Evolutionary conservation across 2,888 invertebrate genomes (phyloP), one percentile per base, ranked within the genome.

Genomic region (Pseudoips prasinana): DNA sequence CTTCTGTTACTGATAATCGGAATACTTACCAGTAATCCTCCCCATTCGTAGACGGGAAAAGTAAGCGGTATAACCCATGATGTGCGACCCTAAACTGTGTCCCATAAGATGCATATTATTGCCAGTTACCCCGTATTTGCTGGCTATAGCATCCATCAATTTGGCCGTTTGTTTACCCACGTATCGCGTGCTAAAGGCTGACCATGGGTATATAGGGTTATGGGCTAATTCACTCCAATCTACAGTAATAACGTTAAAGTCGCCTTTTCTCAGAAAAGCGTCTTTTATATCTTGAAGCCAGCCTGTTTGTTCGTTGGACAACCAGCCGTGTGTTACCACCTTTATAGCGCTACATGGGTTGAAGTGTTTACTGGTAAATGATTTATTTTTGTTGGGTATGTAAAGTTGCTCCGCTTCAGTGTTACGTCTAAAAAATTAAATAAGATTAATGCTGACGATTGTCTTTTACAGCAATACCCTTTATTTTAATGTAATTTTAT

Each of bases 51-150:
- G 48, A 1, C 62, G 50, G 11, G 72, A 47, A 79, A 89, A 80
- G 81, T 87, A 47, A 63, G 91, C 91, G 1, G 91, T 87, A 54
- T 89, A 90, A 2, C 91, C 92, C 88, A 90, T 90, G 3, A 91
- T 87, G 25, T 92, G 92, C 0, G 92, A 91, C 10, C 92, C 92
- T 35, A 92, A 71, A 55, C 91, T 91, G 48, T 92, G 92, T 0
- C 90, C 90, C 25, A 89, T 75, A 29, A 90, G 59, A 58, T 90
- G 86, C 25, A 85, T 59, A 22, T 53, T 52, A 6, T 57, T 60
- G 5, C 67, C 67, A 17, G 54, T 31, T 1, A 73, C 17, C 6
- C 58, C 27, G 37, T 71, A 78, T 0, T 62, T 59, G 20, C 42
- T 44, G 7, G 46, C 43, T 6, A 85, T 48, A 1, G 70, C 56